Base-by-base conservation (phyloP, 1,140 invertebrate genomes). In the Drosophila paulistorum region DNA sequence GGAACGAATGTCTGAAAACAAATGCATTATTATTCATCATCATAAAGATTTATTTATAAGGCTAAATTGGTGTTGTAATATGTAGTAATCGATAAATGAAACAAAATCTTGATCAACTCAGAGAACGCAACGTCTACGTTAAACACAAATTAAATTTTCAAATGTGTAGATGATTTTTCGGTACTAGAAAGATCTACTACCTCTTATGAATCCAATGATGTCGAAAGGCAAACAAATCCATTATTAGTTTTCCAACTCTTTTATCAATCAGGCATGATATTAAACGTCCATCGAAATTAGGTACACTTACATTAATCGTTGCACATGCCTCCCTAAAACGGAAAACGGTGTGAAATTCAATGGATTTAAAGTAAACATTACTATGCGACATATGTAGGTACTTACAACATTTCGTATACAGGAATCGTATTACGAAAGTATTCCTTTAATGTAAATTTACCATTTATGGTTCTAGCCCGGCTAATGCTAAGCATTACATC, bases 161-260 rank as follows among this genome's bases (percentile, higher is more conserved):
- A 30, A 30, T 30, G 14, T 58, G 23, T 23, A 9, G 37, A 59
- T 14, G 35, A 42, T 7, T 20, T 33, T 13, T 30, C 30, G 33
- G 6, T 37, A 6, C 10, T 14, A 17, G 13, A 42, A 20, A 6
- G 4, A 45, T 9, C 1, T 33, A 9, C 1, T 33, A 7, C 7
- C 11, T 48, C 60, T 68, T 70, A 61, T 81, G 81, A 30, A 91
- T 74, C 85, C 81, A 91, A 72, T 78, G 71, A 48, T 90, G 78
- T 23, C 90, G 90, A 64, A 81, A 86, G 0, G 90, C 89, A 65
- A 91, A 91, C 13, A 91, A 33, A 57, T 91, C 80, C 79, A 91
- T 84, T 11, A 91, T 84, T 55, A 91, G 55, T 30, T 86, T 79
- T 20, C 90, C 90, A 39, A 90, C 68, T 7, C 74, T 62, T 58